Percentiles rank a stretch among this genome's conserved stretches.
Evolutionary conservation across 2,888 invertebrate genomes (phyloP).

Genomic region (Pristionchus japonicus): DNA sequence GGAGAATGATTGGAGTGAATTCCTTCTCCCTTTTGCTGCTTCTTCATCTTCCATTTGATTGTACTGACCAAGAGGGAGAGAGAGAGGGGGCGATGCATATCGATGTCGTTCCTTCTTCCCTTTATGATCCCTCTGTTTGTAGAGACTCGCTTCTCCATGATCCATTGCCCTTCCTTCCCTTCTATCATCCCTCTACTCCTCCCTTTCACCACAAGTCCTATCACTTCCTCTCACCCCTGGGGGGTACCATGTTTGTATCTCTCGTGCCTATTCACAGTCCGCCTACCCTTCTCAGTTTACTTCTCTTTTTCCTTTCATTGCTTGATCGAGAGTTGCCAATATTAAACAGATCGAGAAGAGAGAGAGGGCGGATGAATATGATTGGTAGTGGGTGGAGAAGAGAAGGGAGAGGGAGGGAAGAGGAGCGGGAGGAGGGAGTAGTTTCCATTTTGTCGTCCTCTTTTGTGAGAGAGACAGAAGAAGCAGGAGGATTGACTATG

Average conservation of each 20-base stretch:
- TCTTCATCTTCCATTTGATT: constrained; percentile 41
- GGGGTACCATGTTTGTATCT: constrained; percentile 34
- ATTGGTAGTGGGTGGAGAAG: constrained; percentile 23
- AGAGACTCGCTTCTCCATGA: constrained; percentile 34
- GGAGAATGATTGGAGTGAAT: constrained; percentile 42
- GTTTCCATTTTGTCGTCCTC: constrained; percentile 31
- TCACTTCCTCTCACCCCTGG: constrained; percentile 37
- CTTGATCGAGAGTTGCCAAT: constrained; percentile 44
- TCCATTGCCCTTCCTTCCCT: constrained; percentile 32
- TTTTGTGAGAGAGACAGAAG: constrained; percentile 16
- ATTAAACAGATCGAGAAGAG: constrained; percentile 37
- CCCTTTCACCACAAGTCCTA: neutral
- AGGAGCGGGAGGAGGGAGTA: neutral
- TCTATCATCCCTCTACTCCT: neutral
- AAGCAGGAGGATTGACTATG: neutral
- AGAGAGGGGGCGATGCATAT: neutral
- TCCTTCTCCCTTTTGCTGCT: constrained; percentile 29
- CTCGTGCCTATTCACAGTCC: constrained; percentile 12
- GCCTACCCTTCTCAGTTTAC: constrained; percentile 30
- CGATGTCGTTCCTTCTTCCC: constrained; percentile 38
- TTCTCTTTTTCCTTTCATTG: constrained; percentile 7
- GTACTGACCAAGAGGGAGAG: constrained; percentile 20
- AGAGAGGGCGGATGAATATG: constrained; percentile 25
- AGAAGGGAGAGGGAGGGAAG: constrained; percentile 5
- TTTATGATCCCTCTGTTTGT: constrained; percentile 37